A percentile compares a stretch with the other conserved stretches of the same genome.
These are phyloP conservation scores for Mastomys coucha DNA, from an alignment of 2,113 vertebrate genomes.

Conservation along the genomic window DNA sequence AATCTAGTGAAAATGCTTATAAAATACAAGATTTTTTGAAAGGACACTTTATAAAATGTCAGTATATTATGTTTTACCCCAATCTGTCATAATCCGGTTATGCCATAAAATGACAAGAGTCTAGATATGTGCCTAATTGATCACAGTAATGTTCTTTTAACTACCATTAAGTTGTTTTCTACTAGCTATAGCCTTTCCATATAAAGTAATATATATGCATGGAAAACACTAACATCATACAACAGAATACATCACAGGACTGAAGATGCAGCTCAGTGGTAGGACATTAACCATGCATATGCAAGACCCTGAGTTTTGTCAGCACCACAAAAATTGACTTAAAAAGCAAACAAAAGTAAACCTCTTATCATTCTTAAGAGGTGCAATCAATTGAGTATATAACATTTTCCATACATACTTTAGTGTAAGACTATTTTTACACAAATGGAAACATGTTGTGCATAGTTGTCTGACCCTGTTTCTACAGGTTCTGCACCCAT, in stretches of 20 bases:
- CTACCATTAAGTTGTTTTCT: not conserved
- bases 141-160: slow-evolving; percentile 26
- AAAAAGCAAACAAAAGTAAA: slow-evolving; percentile 24
- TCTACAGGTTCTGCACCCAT: not conserved
- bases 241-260: not conserved
- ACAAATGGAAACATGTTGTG: not conserved
- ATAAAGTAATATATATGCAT: not conserved
- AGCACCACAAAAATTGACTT: not conserved
- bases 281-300: not conserved
- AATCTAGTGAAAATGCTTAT: slow-evolving; percentile 58
- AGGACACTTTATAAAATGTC: not conserved
- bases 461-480: not conserved
- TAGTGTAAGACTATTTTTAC: not conserved
- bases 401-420: slow-evolving; percentile 17
- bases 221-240: slow-evolving; percentile 2
- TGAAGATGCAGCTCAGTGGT: not conserved
- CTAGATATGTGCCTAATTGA: not conserved
- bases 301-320: not conserved
- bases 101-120: not conserved
- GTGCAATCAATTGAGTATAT: not conserved
- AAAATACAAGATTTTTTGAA: slow-evolving; percentile 47
- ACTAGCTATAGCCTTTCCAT: slow-evolving; percentile 38
- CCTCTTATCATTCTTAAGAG: not conserved
- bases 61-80: not conserved
- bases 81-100: not conserved